Evolutionary conservation across 2,113 vertebrate genomes (phyloP), one percentile per base, ranked within the genome.

Genomic region (Caranx melampygus): DNA sequence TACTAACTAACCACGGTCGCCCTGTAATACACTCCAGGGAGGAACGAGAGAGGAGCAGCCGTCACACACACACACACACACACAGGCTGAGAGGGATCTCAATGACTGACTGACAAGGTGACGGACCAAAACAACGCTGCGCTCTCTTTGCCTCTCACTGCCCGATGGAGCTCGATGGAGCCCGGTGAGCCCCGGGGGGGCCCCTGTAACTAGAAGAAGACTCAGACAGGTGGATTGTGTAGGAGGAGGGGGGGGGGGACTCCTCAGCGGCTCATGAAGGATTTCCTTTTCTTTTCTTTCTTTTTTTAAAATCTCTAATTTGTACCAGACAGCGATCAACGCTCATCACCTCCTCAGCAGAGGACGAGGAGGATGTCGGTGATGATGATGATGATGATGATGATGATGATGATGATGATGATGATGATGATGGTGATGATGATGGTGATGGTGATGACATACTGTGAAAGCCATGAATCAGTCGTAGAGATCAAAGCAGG

Each of bases 241-340:
- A 2, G 34, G 7, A 4, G 31, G 42, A 4, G 51, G 8, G 14
- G 0, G 18, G 18, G 10, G n/a, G 37, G 12, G n/a, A 51, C 62
- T 75, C 74, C 42, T 81, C 18, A 78, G 81, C 31, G 67, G 81
- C 89, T 89, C 83, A 90, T 93, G 93, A 94, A 95, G 93, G 92
- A 92, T 88, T 88, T 74, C 49, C 31, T 52, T 74, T 75, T 81
- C 42, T 73, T 74, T 51, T 51, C 37, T 78, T 33, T 34, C 15
- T 60, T 57, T 57, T 57, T 63, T 49, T n/a, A 61, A 69, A 82
- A 68, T 79, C 74, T 75, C 57, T 54, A 58, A 64, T 80, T 65
- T 61, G 16, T 62, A 34, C 70, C 49, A 65, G 82, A 83, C 69
- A 40, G 84, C 80, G 44, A 78, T 78, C 59, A 26, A 40, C 4